Percentiles rank a stretch among this genome's conserved stretches.
These are phyloP conservation scores for Schizopygopsis malacanthus DNA, from an alignment of 2,797 vertebrate genomes.

Conservation along the genomic window DNA sequence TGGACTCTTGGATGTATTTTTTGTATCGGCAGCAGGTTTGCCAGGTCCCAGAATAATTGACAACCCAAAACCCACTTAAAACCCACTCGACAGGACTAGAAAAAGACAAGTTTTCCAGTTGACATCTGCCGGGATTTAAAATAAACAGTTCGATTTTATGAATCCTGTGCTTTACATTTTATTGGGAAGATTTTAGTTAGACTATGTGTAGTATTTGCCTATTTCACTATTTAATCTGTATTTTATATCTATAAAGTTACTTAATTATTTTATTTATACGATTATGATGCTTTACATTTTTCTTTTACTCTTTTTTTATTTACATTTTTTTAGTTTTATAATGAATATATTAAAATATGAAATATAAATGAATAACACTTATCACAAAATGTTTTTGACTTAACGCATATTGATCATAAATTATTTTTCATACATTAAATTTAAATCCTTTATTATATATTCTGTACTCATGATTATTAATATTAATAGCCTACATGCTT, in stretches of 20 bases:
- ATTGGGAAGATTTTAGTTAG: background rate
- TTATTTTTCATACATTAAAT: background rate
- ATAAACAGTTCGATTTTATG: background rate
- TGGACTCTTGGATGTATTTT: background rate
- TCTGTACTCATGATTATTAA: background rate
- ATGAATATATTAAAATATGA: background rate
- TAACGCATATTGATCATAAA: background rate
- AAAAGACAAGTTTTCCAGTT: background rate
- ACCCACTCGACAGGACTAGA: background rate
- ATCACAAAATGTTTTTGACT: background rate
- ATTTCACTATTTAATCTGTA: background rate
- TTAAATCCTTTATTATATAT: background rate
- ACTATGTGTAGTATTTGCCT: background rate
- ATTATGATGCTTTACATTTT: too few relatives aligned
- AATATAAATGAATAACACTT: background rate
- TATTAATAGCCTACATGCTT: background rate
- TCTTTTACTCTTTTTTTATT: too few relatives aligned
- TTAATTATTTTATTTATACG: too few relatives aligned
- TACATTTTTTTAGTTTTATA: too few relatives aligned
- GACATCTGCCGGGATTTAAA: background rate
- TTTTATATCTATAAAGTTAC: background rate
- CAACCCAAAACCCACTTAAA: background rate
- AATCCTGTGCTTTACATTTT: background rate
- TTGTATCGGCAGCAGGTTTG: background rate
- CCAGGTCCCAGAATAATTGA: background rate